Base-by-base conservation (phyloP, 2,113 vertebrate species). In the Naja naja region DNA sequence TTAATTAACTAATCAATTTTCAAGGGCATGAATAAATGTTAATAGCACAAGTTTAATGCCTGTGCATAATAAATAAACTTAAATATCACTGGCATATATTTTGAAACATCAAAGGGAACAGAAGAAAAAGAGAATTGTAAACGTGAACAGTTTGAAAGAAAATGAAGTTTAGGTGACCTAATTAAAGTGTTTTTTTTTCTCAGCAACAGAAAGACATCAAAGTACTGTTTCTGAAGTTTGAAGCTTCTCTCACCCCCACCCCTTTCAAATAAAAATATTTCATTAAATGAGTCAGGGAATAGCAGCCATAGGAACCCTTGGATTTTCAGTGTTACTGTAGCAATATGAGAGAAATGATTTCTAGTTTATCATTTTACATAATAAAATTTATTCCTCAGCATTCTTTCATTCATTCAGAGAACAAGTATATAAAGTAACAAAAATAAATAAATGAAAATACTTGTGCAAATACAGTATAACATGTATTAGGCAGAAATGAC, bases 1-100 rank as follows among this genome's bases (percentile, higher is more conserved):
- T 96, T 97, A 97, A 97, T 97, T 97, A 97, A 96, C 95, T 97
- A 97, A 97, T 97, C 96, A 95, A 94, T 97, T 97, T 96, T 97
- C 94, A 97, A 97, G 95, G 69, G 93, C 95, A 91, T 92, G 96
- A 96, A 94, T 97, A 97, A 97, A 97, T 97, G 97, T 97, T 97
- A 98, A 96, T 96, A 97, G 94, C 94, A 97, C 97, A 97, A 96
- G 91, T 97, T 96, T 97, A 97, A 97, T 96, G 92, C 53, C 94
- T 96, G 94, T 96, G 95, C 96, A 98, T 96, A 97, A 97, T 97
- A 98, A 97, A 96, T 97, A 97, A 97, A 97, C 94, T 94, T 96
- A 97, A 97, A 96, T 95, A 97, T 96, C 95, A 96, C 91, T 96
- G 94, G 95, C 95, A 91, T 96, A 87, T 94, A 96, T 95, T 97